These are phyloP conservation scores for Cryptocephalus primarius DNA, from an alignment of 2,888 invertebrate genomes.

Conservation along the genomic window DNA sequence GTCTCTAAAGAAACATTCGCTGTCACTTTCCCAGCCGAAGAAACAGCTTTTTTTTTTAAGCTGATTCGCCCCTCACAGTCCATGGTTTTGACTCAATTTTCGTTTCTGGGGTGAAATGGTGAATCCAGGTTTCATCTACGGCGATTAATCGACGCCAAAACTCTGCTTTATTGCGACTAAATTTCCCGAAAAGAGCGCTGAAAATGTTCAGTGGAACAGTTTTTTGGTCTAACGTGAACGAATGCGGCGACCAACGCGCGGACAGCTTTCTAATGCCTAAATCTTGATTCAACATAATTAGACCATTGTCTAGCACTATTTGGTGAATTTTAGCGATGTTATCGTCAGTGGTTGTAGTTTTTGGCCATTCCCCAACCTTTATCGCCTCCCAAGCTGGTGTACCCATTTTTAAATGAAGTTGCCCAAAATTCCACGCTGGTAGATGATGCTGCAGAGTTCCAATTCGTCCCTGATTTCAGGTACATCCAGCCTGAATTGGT, in stretches of 20 bases:
- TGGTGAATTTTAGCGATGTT: background rate
- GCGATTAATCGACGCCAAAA: no score
- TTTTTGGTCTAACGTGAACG: no score
- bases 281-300: background rate
- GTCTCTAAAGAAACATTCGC: background rate
- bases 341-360: background rate
- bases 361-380: no score
- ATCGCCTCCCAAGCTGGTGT: background rate
- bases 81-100: background rate
- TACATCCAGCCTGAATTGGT: no score
- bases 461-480: no score
- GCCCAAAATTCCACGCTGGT: background rate
- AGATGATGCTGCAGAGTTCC: no score
- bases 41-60: background rate
- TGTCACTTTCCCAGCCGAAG: background rate
- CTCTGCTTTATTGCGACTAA: no score
- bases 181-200: no score
- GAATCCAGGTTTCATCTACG: no score
- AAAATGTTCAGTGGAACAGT: no score
- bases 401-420: background rate
- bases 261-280: background rate
- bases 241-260: no score
- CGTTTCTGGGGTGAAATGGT: background rate
- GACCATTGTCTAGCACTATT: background rate
- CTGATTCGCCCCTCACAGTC: background rate